A percentile compares a stretch with the other conserved stretches of the same genome.
These are phyloP conservation scores for Drosophila biarmipes DNA, from an alignment of 1,140 invertebrate species.

Conservation along the genomic window DNA sequence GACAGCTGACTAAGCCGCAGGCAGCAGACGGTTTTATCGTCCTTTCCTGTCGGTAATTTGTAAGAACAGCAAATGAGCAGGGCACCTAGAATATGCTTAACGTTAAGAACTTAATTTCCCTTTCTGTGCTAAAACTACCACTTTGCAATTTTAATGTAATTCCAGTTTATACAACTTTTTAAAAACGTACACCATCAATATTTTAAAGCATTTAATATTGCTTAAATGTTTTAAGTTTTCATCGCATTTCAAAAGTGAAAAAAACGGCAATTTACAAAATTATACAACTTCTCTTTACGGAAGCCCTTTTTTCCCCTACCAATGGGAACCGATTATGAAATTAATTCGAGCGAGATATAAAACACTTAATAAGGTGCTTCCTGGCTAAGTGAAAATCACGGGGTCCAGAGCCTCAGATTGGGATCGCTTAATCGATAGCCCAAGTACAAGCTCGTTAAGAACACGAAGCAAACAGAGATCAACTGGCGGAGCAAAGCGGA, in stretches of 20 bases:
- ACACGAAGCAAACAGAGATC: conserved; percentile 51
- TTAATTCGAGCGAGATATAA: conserved; percentile 48
- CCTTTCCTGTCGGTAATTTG: conserved; percentile 36
- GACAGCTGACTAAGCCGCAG: conserved; percentile 70
- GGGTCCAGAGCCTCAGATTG: conserved; percentile 36
- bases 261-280: too few relatives aligned
- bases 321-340: conserved; percentile 9
- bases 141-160: too few relatives aligned
- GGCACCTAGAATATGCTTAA: not conserved
- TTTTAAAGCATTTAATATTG: too few relatives aligned
- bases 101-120: too few relatives aligned
- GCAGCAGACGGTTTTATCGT: conserved; percentile 51
- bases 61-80: conserved; percentile 18
- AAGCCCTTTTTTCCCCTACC: not conserved
- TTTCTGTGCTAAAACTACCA: too few relatives aligned
- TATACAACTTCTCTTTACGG: too few relatives aligned
- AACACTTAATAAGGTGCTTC: conserved; percentile 56
- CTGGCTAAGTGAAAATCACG: conserved; percentile 50
- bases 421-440: conserved; percentile 71
- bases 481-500: conserved; percentile 57
- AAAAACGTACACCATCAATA: too few relatives aligned
- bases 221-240: too few relatives aligned
- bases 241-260: too few relatives aligned
- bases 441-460: conserved; percentile 67
- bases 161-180: too few relatives aligned